These are phyloP conservation scores for Tiliacea citrago DNA, from an alignment of 2,888 invertebrate species.

Conservation along the genomic window DNA sequence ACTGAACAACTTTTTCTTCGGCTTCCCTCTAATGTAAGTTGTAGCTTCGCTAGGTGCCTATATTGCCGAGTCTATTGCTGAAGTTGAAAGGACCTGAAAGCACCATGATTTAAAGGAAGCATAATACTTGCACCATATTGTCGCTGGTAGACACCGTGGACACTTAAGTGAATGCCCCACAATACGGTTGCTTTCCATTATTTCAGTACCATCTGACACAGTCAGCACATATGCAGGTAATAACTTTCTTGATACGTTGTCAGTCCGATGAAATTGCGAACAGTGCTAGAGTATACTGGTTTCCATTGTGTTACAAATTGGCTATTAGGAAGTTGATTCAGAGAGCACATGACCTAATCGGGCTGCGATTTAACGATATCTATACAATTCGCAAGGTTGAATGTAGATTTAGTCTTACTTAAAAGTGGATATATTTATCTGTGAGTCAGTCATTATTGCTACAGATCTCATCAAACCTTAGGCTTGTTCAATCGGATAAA, in stretches of 20 bases:
- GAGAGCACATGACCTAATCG: conserved; percentile 18
- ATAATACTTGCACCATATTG: not conserved
- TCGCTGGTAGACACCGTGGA: no score
- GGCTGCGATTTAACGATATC: not conserved
- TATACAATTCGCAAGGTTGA: not conserved
- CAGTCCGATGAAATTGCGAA: conserved; percentile 2
- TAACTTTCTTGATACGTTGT: conserved; percentile 3
- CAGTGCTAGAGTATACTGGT: not conserved
- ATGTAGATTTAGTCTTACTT: not conserved
- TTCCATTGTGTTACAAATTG: conserved; percentile 34
- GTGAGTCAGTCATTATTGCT: not conserved
- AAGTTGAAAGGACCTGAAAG: not conserved
- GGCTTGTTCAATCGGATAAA: not conserved
- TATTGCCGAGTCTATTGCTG: not conserved
- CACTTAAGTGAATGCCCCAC: no score
- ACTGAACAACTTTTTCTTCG: no score
- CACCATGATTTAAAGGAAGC: not conserved
- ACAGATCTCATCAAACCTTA: not conserved
- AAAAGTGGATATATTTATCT: not conserved
- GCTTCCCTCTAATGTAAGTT: no score
- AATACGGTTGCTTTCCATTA: not conserved
- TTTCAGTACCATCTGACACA: not conserved
- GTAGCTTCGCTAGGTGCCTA: no score
- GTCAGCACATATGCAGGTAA: not conserved
- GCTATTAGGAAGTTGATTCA: conserved; percentile 16